These are phyloP conservation scores for Sparus aurata DNA, from an alignment of 2,797 vertebrate species.

Conservation along the genomic window DNA sequence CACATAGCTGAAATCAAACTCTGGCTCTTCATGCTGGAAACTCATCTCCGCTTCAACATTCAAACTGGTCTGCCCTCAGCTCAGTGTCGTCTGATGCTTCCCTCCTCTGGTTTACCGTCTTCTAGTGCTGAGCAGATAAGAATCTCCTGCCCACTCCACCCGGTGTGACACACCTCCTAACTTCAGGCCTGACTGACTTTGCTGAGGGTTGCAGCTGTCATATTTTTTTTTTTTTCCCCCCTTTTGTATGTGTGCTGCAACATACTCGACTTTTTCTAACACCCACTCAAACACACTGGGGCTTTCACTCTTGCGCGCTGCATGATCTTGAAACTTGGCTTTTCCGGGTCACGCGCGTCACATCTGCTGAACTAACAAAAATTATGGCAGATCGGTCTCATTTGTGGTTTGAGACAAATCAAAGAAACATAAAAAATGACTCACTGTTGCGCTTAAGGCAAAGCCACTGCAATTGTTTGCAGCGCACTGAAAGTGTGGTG, in stretches of 20 bases:
- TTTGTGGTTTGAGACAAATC: conserved; percentile 43
- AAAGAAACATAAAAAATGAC: conserved; percentile 55
- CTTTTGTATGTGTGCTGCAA: conserved; percentile 40
- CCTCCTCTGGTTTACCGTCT: conserved; percentile 42
- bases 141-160: conserved; percentile 68
- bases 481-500: conserved; percentile 51
- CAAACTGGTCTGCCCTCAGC: conserved; percentile 17
- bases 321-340: conserved; percentile 52
- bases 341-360: conserved; percentile 57
- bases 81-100: conserved; percentile 50
- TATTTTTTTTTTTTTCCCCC: conserved; percentile 11
- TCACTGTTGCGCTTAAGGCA: conserved; percentile 34
- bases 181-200: conserved; percentile 72
- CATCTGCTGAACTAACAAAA: conserved; percentile 48
- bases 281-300: conserved; percentile 62
- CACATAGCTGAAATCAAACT: conserved; percentile 92
- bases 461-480: conserved; percentile 44
- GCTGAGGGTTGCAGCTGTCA: conserved; percentile 52
- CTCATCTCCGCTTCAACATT: conserved; percentile 83
- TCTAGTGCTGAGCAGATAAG: conserved; percentile 64
- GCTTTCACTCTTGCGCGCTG: conserved; percentile 68
- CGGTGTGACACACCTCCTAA: conserved; percentile 67
- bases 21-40: conserved; percentile 86
- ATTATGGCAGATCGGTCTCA: conserved; percentile 37
- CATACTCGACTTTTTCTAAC: conserved; percentile 58